Base-by-base conservation (phyloP, 2,797 vertebrate species). In the Aphelocoma californica region DNA sequence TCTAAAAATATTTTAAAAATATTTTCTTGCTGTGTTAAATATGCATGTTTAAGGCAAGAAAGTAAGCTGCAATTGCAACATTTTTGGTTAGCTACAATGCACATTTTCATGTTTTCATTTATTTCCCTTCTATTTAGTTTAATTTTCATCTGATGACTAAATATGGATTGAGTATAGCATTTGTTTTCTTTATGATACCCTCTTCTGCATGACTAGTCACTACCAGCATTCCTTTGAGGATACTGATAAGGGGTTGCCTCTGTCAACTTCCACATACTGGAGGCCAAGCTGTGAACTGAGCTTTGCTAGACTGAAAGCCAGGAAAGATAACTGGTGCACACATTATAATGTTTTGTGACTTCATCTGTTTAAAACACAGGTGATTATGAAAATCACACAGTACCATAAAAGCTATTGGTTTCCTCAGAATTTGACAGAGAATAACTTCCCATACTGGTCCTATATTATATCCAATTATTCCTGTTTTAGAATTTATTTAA, bases 151-250 rank as follows among this genome's bases (percentile, higher is more conserved):
- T 72, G 32, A 48, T 86, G 51, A 79, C 85, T 93, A 92, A 91
- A 86, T 91, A 90, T 77, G 87, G 82, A 42, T 65, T n/a, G 29
- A 88, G 25, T 58, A 58, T 81, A 88, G 32, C n/a, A 50, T 81
- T 93, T 94, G 64, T 92, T 96, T 94, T 88, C 81, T 85, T 92
- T 94, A 42, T 47, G 81, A 92, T 83, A 74, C 42, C 5, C 29
- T 87, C 48, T 82, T 64, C 40, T 73, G 40, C 54, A 21, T 88
- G 56, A 54, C 57, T 80, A 48, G 53, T 90, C 24, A 44, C 25
- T 88, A 36, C 16, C n/a, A 84, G 44, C 47, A 81, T 84, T 94
- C 85, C 73, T 95, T 36, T 79, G 51, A 64, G 82, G 56, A 75
- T 86, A 64, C 51, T 75, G 89, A 92, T 91, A 92, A 79, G 44